Evolutionary conservation across 2,888 invertebrate species (phyloP).

Genomic region (Chymomyza caudatula): DNA sequence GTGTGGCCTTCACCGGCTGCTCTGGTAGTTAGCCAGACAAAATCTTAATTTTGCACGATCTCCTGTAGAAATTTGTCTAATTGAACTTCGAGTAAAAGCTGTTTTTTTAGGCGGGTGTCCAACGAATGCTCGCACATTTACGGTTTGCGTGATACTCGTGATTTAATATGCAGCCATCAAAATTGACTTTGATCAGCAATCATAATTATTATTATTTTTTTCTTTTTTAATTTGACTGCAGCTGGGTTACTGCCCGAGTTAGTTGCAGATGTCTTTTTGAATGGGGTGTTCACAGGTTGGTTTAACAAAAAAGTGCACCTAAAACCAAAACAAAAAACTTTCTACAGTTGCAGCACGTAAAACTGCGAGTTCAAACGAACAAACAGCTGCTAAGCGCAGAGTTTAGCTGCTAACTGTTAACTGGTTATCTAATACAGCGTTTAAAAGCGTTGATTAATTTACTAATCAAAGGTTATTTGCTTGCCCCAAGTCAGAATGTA

Average conservation of each 20-base stretch:
- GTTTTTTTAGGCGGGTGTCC: conserved; percentile 35
- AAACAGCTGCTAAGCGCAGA: neutral
- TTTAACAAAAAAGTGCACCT: neutral
- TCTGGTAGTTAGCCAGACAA: conserved; percentile 36
- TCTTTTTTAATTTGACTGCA: neutral
- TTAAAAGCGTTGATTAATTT: conserved; percentile 1
- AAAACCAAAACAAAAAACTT: neutral
- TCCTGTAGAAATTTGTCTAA: conserved; percentile 47
- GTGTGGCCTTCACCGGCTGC: neutral
- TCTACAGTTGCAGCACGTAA: neutral
- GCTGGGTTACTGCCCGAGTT: neutral
- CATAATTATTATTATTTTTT: conserved; percentile 24
- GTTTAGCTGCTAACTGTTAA: neutral
- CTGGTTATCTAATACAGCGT: conserved; percentile 39
- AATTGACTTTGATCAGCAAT: conserved; percentile 42
- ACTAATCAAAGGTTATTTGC: neutral
- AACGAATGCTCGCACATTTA: conserved; percentile 36
- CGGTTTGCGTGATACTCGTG: conserved; percentile 30
- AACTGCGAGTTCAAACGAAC: neutral
- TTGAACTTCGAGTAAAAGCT: conserved; percentile 48
- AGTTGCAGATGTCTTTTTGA: too few species aligned
- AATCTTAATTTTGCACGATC: conserved; percentile 20
- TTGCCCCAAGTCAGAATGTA: conserved; percentile 29
- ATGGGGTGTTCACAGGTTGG: too few species aligned
- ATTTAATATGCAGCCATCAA: conserved; percentile 42